Evolutionary conservation across 2,113 vertebrate genomes (phyloP).

Genomic region (Tyto alba): DNA sequence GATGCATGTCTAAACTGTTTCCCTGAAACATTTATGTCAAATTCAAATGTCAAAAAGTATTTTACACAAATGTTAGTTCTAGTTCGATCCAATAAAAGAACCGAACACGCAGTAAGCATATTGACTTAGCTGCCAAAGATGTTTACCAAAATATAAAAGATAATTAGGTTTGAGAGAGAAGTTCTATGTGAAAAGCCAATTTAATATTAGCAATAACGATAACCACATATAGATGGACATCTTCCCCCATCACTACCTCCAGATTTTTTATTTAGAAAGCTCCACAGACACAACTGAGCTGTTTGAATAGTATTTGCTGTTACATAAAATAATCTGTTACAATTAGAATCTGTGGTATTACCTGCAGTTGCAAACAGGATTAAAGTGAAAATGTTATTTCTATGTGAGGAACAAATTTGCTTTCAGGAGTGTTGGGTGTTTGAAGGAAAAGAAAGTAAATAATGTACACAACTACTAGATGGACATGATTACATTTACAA

Average conservation of each 20-base stretch:
- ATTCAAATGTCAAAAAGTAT: constrained; percentile 68
- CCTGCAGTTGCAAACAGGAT: not conserved
- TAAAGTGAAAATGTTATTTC: not conserved
- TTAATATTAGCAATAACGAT: constrained; percentile 47
- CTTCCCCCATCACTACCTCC: not conserved
- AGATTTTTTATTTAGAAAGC: constrained; percentile 45
- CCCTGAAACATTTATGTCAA: constrained; percentile 53
- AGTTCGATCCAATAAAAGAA: constrained; percentile 49
- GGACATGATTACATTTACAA: not conserved
- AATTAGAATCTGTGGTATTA: constrained; percentile 15
- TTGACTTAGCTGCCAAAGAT: constrained; percentile 23
- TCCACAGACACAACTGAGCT: not conserved
- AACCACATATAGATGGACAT: constrained; percentile 23
- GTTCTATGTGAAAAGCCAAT: constrained; percentile 34
- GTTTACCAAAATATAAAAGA: constrained; percentile 28
- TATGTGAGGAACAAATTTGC: not conserved
- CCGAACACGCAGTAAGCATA: constrained; percentile 39
- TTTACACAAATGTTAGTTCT: constrained; percentile 39
- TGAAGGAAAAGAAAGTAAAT: not conserved
- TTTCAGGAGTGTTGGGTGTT: not conserved
- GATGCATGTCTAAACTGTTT: constrained; percentile 33
- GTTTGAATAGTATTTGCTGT: not conserved
- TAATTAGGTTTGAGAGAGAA: constrained; percentile 30
- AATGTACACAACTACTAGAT: not conserved
- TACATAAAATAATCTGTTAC: not conserved